These are phyloP conservation scores for Acipenser ruthenus DNA, from an alignment of 2,797 vertebrate genomes.

Conservation along the genomic window DNA sequence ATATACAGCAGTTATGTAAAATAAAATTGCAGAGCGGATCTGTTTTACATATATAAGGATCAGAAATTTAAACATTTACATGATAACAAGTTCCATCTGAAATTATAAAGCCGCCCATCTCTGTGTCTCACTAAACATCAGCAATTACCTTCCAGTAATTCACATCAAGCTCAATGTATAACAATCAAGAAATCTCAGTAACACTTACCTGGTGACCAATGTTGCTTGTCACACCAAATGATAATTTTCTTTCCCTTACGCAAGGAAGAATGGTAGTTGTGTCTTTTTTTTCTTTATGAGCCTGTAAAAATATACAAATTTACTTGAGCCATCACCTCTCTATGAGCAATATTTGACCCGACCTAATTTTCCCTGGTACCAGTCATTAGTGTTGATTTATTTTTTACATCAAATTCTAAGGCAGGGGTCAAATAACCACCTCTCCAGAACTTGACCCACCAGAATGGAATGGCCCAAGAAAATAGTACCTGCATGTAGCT, in stretches of 20 bases:
- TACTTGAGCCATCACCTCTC: neutral
- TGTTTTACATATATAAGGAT: neutral
- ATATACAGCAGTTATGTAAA: too few species aligned
- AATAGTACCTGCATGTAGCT: too few species aligned
- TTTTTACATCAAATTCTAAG: neutral
- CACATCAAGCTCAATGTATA: too few species aligned
- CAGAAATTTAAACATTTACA: neutral
- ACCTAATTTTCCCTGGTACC: neutral
- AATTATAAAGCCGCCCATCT: too few species aligned
- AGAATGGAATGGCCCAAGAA: too few species aligned
- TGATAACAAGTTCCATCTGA: neutral
- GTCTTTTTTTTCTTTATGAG: neutral
- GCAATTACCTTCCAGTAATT: too few species aligned
- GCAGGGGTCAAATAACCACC: neutral
- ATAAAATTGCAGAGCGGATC: too few species aligned
- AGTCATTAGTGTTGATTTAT: neutral
- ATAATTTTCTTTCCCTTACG: neutral
- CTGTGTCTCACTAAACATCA: too few species aligned
- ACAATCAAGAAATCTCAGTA: neutral
- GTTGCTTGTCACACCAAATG: neutral
- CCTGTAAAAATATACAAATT: neutral
- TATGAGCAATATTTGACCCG: too few species aligned
- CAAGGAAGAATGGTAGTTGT: neutral
- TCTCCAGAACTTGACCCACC: too few species aligned
- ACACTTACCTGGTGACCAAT: neutral